Conservation (phyloP, 2,888 invertebrate genomes). For the Pilophorus perplexus region DNA sequence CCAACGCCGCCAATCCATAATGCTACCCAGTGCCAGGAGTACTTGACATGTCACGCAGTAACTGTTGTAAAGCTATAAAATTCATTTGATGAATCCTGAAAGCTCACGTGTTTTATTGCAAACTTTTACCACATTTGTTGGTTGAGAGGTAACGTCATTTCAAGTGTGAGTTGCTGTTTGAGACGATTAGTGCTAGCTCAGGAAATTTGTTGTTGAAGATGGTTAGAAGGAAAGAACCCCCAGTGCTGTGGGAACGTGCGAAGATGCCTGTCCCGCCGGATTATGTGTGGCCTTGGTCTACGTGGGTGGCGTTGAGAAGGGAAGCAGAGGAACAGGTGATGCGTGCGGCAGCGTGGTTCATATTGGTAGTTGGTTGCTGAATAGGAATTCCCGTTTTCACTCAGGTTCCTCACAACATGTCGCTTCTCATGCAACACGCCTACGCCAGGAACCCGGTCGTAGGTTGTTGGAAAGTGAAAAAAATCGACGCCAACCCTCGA, state of each 20-base stretch:
- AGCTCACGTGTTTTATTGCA: too few species aligned
- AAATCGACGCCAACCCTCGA: neutral
- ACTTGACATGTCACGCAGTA: too few species aligned
- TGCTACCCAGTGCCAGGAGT: too few species aligned
- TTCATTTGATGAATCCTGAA: too few species aligned
- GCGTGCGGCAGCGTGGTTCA: too few species aligned
- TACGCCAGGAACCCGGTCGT: neutral
- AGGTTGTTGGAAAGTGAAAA: neutral
- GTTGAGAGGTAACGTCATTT: too few species aligned
- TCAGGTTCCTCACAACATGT: constrained; percentile 15
- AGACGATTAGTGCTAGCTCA: neutral
- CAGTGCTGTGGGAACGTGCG: neutral
- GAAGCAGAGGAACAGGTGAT: neutral
- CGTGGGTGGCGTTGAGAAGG: neutral
- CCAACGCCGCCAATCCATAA: too few species aligned
- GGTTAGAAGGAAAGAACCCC: neutral
- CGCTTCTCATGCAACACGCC: constrained; percentile 2
- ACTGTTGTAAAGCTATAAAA: too few species aligned
- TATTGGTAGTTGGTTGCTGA: too few species aligned
- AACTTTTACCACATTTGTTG: too few species aligned
- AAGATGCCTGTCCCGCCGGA: neutral
- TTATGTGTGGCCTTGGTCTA: constrained; percentile 10
- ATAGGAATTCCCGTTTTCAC: neutral
- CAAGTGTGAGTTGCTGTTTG: too few species aligned
- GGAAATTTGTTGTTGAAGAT: neutral